Evolutionary conservation across 2,797 vertebrate genomes (phyloP), one percentile per base, ranked within the genome.

Genomic region (Enteromius anoplus): DNA sequence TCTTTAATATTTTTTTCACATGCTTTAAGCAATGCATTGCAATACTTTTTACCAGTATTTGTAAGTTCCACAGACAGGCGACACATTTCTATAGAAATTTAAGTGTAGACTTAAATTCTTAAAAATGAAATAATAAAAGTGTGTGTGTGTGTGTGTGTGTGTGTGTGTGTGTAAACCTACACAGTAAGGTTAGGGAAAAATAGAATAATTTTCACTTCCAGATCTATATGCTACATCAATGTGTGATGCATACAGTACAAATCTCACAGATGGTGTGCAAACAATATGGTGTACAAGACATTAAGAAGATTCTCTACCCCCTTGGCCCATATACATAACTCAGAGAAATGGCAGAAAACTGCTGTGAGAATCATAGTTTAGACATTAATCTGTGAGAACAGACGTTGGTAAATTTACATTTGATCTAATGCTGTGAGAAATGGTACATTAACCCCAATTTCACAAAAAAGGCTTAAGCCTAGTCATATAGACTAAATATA

Each of bases 231-330:
- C 42, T 45, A 72, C 47, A 55, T 71, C 32, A 81, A 64, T 45
- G 12, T 71, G 34, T 80, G 40, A 68, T 64, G 64, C 53, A 80
- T 60, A 58, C 40, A 42, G 40, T 42, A 2, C 51, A 26, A 26
- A 47, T 21, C 19, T 72, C 40, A 69, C 60, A 77, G 72, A 47
- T 75, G 64, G 51, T 60, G 40, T 66, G 47, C 53, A 66, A 71
- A 32, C 62, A 51, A 23, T 73, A 68, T 84, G 68, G 65, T 75
- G 9, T 26, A 37, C 26, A 76, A 77, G 70, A 21, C 3, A 40
- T 23, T 42, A 47, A 80, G 71, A 83, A 78, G 29, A 68, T 80
- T 37, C 58, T 34, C 47, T 45, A 73, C 71, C 40, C 40, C 32
- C 23, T 34, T 62, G 23, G 14, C 40, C 37, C 26, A 72, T 73